These are phyloP conservation scores for Dissostichus mawsoni DNA, from an alignment of 2,113 vertebrate genomes.

Conservation along the genomic window DNA sequence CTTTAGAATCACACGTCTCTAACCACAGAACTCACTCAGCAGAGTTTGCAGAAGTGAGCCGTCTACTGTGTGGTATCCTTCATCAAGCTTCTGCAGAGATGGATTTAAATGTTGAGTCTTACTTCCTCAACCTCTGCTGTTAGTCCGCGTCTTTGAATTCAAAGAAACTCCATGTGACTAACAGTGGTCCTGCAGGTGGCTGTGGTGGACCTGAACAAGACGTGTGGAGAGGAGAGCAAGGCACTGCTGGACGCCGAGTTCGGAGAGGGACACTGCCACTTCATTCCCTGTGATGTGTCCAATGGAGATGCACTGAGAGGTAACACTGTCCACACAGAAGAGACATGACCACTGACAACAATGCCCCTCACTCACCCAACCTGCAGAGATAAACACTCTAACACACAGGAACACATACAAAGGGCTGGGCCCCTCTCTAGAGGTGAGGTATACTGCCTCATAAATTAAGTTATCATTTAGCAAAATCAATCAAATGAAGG, in stretches of 20 bases:
- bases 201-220: slow-evolving; percentile 89
- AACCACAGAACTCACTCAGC: not conserved
- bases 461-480: no score
- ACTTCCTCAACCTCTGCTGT: not conserved
- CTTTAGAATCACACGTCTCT: not conserved
- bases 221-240: slow-evolving; percentile 87
- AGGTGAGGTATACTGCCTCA: no score
- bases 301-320: slow-evolving; percentile 88
- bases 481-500: no score
- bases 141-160: not conserved
- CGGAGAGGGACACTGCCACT: slow-evolving; percentile 86
- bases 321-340: slow-evolving; percentile 60
- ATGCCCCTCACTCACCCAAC: not conserved
- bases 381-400: not conserved
- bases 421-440: no score
- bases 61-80: not conserved
- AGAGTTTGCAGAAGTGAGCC: not conserved
- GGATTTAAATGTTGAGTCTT: no score
- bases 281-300: slow-evolving; percentile 93
- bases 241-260: slow-evolving; percentile 87
- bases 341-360: not conserved
- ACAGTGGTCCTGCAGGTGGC: slow-evolving; percentile 80
- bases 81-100: no score
- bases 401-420: no score
- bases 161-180: not conserved